These are phyloP conservation scores for Antedon bifida DNA, from an alignment of 35 echinoderm and acorn worm genomes.

Conservation along the genomic window DNA sequence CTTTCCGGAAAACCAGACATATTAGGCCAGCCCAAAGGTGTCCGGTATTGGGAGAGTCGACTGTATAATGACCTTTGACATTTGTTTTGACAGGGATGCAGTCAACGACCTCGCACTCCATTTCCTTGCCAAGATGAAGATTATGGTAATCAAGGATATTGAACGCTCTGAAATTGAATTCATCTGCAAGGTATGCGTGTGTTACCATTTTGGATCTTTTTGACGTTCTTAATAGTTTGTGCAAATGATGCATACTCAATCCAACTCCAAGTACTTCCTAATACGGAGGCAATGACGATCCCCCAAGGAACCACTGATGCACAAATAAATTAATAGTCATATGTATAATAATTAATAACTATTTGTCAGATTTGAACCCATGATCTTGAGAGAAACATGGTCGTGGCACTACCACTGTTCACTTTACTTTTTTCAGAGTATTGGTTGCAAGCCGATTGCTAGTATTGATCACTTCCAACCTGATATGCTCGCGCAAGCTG, in stretches of 20 bases:
- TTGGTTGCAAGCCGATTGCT: slow-evolving; percentile 89
- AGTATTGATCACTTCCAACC: slow-evolving; percentile 92
- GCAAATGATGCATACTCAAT: neutral
- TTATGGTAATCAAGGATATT: slow-evolving; percentile 91
- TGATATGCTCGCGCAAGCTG: slow-evolving; percentile 65
- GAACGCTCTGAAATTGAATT: slow-evolving; percentile 84
- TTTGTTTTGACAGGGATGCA: slow-evolving; percentile 51
- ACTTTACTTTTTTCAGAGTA: slow-evolving; percentile 32
- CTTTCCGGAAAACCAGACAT: no score
- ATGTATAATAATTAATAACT: no score
- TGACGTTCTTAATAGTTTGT: neutral
- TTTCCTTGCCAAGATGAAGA: slow-evolving; percentile 93
- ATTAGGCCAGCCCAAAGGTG: no score
- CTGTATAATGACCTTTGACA: neutral
- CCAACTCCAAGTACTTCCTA: neutral
- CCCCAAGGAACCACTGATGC: neutral
- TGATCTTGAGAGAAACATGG: no score
- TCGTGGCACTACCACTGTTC: no score
- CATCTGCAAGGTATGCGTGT: slow-evolving; percentile 64
- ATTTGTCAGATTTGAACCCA: no score
- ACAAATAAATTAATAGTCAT: neutral
- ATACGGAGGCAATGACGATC: neutral
- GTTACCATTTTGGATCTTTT: no score
- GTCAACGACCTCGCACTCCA: slow-evolving; percentile 77
- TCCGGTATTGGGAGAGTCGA: no score